A percentile compares a stretch with the other conserved stretches of the same genome.
Evolutionary conservation across 2,797 vertebrate species (phyloP).

Genomic region (Phrynocephalus guinanensis): DNA sequence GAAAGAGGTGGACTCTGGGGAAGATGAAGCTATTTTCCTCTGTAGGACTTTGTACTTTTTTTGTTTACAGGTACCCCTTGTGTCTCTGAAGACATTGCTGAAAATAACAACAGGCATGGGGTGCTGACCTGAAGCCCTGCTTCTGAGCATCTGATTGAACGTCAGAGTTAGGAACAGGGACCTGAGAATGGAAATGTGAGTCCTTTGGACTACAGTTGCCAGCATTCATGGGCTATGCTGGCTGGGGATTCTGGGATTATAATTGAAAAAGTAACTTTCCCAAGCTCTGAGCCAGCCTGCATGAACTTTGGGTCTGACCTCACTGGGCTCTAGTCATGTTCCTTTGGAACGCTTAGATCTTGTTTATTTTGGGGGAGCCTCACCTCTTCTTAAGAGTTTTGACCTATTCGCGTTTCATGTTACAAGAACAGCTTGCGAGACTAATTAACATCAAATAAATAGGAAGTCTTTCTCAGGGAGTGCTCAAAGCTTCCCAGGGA

Average conservation of each 20-base stretch:
- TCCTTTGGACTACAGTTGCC: neutral
- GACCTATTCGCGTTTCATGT: slow-evolving; percentile 29
- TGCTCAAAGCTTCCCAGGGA: slow-evolving; percentile 81
- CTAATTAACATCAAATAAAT: slow-evolving; percentile 34
- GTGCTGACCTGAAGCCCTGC: neutral
- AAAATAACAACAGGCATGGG: neutral
- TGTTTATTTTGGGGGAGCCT: neutral
- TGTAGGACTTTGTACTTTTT: no score
- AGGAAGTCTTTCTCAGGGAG: slow-evolving; percentile 41
- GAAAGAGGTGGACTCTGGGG: no score
- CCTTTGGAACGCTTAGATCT: neutral
- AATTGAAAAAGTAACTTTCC: neutral
- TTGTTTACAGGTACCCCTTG: neutral
- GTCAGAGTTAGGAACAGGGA: neutral
- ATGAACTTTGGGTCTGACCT: neutral
- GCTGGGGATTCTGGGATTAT: neutral
- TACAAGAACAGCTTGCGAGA: neutral
- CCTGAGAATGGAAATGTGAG: neutral
- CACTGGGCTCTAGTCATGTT: neutral
- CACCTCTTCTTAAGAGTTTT: slow-evolving; percentile 20
- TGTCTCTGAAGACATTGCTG: neutral
- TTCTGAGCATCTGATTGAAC: neutral
- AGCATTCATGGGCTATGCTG: neutral
- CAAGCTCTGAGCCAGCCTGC: neutral
- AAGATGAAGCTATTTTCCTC: no score